Base-by-base conservation (phyloP, 2,888 invertebrate species). In the Dicyrtomina minuta region DNA sequence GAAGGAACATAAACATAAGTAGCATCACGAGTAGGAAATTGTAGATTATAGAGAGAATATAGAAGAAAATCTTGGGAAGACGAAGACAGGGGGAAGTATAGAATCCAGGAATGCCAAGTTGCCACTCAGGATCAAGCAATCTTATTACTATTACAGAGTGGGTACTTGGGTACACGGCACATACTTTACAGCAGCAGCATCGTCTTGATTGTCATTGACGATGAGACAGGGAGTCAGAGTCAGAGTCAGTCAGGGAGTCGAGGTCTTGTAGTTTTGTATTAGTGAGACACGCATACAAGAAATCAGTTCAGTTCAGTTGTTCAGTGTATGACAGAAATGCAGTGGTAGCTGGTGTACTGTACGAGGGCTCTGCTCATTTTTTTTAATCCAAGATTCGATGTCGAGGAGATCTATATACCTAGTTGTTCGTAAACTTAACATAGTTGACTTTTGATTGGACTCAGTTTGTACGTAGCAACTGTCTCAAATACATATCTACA, bases 281-380 rank as follows among this genome's bases (percentile, higher is more conserved):
- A n/a, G n/a, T n/a, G n/a, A n/a, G n/a, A n/a, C n/a, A n/a, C n/a
- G n/a, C n/a, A n/a, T n/a, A n/a, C n/a, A 33, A 33, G 4, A 33
- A 33, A 8, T 33, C 33, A n/a, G n/a, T n/a, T 33, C 33, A 5
- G 33, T 33, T 33, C 33, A n/a, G n/a, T n/a, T 33, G 4, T 33
- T 5, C 33, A 33, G 33, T 5, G 3, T 33, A 33, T 33, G 33
- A 33, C 33, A 33, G 33, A 33, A 33, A 33, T 33, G 33, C 33
- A 33, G 33, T 3, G 33, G 58, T 58, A 58, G 58, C 15, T 55
- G 26, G 3, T 33, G 33, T 33, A 5, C 27, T 26, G 26, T 58
- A 58, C 58, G 58, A 58, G 39, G 33, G 58, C 58, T 58, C 56
- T 8, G 15, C 58, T 58, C 41, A 58, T 58, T 39, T 58, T 33